A percentile compares a stretch with the other conserved stretches of the same genome.
Conservation (phyloP, 2,113 vertebrate genomes). For the Rostratula benghalensis region DNA sequence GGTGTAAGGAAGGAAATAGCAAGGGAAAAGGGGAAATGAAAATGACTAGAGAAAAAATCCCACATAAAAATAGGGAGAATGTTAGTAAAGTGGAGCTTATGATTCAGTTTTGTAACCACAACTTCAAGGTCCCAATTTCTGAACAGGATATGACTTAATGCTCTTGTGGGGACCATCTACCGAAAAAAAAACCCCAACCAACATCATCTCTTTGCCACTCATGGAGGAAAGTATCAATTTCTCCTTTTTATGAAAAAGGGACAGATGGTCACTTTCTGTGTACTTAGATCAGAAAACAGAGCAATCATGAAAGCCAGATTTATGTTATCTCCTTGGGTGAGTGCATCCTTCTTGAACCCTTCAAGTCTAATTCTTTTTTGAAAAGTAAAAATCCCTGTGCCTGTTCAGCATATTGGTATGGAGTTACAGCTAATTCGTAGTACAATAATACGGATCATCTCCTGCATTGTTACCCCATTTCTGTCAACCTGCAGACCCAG, state of each 20-base stretch:
- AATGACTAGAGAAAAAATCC: slow-evolving; percentile 20
- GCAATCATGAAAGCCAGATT: neutral
- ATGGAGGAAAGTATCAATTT: slow-evolving; percentile 41
- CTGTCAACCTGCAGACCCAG: neutral
- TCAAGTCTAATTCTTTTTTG: neutral
- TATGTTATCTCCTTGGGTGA: neutral
- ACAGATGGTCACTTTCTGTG: slow-evolving; percentile 24
- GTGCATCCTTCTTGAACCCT: neutral
- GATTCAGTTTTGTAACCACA: slow-evolving; percentile 41
- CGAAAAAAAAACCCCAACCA: neutral
- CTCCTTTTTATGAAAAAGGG: slow-evolving; percentile 51
- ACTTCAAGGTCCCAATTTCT: neutral
- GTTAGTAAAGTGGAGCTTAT: slow-evolving; percentile 11
- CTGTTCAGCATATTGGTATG: neutral
- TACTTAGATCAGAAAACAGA: neutral
- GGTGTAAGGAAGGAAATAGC: slow-evolving; percentile 29
- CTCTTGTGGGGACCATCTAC: slow-evolving; percentile 18
- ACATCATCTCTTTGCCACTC: neutral
- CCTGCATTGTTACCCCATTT: neutral
- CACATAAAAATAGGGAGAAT: slow-evolving; percentile 17
- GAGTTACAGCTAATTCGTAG: neutral
- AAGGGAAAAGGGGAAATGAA: slow-evolving; percentile 59
- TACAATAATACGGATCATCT: neutral
- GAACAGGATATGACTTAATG: slow-evolving; percentile 65
- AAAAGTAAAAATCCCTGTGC: neutral